Evolutionary conservation across 2,888 invertebrate genomes (phyloP).

Genomic region (Drosophila mimetica): DNA sequence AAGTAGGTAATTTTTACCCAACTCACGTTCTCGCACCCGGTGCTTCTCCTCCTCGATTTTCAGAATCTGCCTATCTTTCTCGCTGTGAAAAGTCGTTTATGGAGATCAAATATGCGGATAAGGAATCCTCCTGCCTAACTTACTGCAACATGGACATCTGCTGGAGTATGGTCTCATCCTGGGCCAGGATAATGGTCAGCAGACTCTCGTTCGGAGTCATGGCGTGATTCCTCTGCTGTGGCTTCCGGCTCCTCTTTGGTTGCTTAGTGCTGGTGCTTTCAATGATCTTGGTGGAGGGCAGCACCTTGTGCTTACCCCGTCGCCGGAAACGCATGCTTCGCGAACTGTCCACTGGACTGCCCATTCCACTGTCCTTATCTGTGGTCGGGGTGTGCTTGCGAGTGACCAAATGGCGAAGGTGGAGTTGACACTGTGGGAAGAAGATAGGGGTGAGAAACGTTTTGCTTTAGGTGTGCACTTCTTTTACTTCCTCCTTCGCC

Average conservation of each 20-base stretch:
- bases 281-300: constrained; percentile 23
- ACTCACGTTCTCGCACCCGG: constrained; percentile 89
- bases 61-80: constrained; percentile 91
- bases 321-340: constrained; percentile 82
- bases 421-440: constrained; percentile 74
- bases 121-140: constrained; percentile 17
- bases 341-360: constrained; percentile 83
- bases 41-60: constrained; percentile 92
- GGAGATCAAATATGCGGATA: neutral
- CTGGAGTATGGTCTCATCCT: constrained; percentile 86
- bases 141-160: constrained; percentile 84
- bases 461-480: neutral
- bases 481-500: constrained; percentile 56
- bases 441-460: constrained; percentile 4
- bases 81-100: constrained; percentile 84
- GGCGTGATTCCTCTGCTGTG: constrained; percentile 47
- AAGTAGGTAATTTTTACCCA: constrained; percentile 91
- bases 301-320: constrained; percentile 66
- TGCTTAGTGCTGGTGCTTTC: constrained; percentile 75
- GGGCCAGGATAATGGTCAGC: constrained; percentile 86
- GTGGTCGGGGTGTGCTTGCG: constrained; percentile 30
- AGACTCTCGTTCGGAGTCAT: constrained; percentile 85
- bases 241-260: constrained; percentile 50
- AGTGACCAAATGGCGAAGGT: constrained; percentile 76
- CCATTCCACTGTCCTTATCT: constrained; percentile 84